These are phyloP conservation scores for Aradophagus sp. DNA, from an alignment of 1,140 invertebrate species.

Conservation along the genomic window DNA sequence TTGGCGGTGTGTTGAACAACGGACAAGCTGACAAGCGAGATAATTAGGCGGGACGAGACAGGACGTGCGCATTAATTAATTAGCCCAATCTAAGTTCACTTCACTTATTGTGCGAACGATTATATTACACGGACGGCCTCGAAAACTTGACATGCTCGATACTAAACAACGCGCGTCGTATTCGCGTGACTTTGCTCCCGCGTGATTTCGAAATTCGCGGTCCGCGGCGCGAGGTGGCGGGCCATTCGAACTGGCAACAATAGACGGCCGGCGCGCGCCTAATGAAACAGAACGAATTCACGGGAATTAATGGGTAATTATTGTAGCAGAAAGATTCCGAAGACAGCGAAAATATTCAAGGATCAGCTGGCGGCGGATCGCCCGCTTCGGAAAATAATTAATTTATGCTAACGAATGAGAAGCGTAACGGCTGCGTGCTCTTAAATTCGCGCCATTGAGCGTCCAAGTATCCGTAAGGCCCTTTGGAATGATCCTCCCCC, in stretches of 20 bases:
- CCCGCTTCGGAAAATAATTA: slow-evolving; percentile 69
- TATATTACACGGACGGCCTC: slow-evolving; percentile 64
- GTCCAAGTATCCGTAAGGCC: slow-evolving; percentile 74
- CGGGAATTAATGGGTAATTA: slow-evolving; percentile 7
- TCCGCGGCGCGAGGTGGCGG: no score
- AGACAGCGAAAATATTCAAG: slow-evolving; percentile 42
- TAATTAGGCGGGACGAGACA: slow-evolving; percentile 74
- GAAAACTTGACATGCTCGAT: slow-evolving; percentile 59
- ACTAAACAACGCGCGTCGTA: slow-evolving; percentile 27
- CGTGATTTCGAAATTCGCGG: not conserved
- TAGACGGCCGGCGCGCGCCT: no score
- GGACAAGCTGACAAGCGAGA: slow-evolving; percentile 70
- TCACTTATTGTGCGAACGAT: slow-evolving; percentile 68
- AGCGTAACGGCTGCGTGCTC: slow-evolving; percentile 73
- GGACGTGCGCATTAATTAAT: slow-evolving; percentile 76
- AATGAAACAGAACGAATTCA: slow-evolving; percentile 1
- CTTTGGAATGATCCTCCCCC: slow-evolving; percentile 61
- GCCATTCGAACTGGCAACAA: no score
- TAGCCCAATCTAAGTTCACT: slow-evolving; percentile 74
- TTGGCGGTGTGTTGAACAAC: slow-evolving; percentile 65
- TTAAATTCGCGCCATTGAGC: slow-evolving; percentile 75
- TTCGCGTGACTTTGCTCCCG: slow-evolving; percentile 2
- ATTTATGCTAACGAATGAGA: slow-evolving; percentile 75
- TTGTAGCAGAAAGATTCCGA: slow-evolving; percentile 22
- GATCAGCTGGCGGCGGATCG: slow-evolving; percentile 60